Evolutionary conservation across 2,113 vertebrate species (phyloP), one percentile per base, ranked within the genome.

Genomic region (Puffinus mauretanicus): DNA sequence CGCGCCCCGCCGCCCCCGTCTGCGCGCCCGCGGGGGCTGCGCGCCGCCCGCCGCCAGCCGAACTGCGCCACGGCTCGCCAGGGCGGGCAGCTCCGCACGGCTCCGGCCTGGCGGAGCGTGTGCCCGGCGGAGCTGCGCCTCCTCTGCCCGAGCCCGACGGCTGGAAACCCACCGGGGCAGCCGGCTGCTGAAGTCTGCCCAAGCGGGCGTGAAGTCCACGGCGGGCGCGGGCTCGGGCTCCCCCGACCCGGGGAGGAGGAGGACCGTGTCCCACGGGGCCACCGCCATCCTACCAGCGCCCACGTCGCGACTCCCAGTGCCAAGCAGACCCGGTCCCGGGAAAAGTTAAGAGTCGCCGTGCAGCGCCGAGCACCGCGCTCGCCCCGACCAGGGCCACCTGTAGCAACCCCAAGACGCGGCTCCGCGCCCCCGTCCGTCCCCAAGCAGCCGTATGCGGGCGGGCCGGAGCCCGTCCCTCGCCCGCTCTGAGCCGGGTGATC

Each of bases 301-400:
- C 82, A 11, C 61, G 73, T 19, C 91, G 69, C 51, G 57, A 58
- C 42, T 72, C 34, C 54, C 85, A 3, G 60, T 32, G 86, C 58
- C 73, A 6, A 62, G 66, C 58, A 30, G 40, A 69, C 2, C 46
- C 61, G 40, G 60, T 75, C 71, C 76, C 76, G 81, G 66, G 75
- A 88, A 91, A 96, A 96, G 93, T 96, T 95, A 13, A 13, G 36
- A 42, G 73, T 12, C 69, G 62, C 69, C 36, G 47, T 13, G 86
- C 86, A 90, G 89, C 61, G 61, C 89, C 61, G 32, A 79, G 92
- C 92, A 64, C 82, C 64, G 47, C 73, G 61, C 82, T 61, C 82
- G 29, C 58, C 69, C 54, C 83, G 27, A 14, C 40, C 57, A 10
- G 22, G 82, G 79, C 90, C 95, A 94, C 95, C 95, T 96, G 95